phyloP scores from a whole-genome alignment of 2,888 invertebrate genomes.

The Phasia obesa region DNA sequence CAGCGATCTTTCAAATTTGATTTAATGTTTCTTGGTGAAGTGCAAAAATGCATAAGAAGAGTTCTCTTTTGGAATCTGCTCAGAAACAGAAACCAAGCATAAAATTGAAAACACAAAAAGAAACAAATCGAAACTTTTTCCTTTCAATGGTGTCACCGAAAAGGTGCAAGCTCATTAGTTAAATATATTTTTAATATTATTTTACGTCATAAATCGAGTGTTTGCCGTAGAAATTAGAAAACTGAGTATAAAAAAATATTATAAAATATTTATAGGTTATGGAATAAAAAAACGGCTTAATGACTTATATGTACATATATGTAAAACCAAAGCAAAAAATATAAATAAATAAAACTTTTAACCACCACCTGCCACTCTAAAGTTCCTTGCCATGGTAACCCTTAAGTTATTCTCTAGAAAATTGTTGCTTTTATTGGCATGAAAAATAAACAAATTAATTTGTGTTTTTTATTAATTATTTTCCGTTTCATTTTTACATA shows the following conservation, averaged over 20 bases:
- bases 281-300: too few relatives aligned
- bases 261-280: too few relatives aligned
- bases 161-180: constrained; percentile 53
- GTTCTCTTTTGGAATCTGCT: constrained; percentile 2
- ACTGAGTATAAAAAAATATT: too few relatives aligned
- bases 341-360: neutral
- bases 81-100: neutral
- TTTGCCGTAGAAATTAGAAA: too few relatives aligned
- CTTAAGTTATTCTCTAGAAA: constrained; percentile 33
- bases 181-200: constrained; percentile 15
- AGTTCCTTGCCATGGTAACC: constrained; percentile 46
- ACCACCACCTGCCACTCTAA: constrained; percentile 33
- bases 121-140: neutral
- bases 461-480: constrained; percentile 16
- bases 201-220: neutral
- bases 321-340: too few relatives aligned
- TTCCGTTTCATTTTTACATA: constrained; percentile 1
- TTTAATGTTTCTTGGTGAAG: constrained; percentile 3
- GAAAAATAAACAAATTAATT: constrained; percentile 50
- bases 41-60: too few relatives aligned
- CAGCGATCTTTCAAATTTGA: constrained; percentile 43
- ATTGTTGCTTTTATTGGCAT: constrained; percentile 26
- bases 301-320: too few relatives aligned
- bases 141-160: constrained; percentile 32
- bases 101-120: neutral